Evolutionary conservation across 2,797 vertebrate genomes (phyloP), one percentile per base, ranked within the genome.

Genomic region (Aldrovandia affinis): DNA sequence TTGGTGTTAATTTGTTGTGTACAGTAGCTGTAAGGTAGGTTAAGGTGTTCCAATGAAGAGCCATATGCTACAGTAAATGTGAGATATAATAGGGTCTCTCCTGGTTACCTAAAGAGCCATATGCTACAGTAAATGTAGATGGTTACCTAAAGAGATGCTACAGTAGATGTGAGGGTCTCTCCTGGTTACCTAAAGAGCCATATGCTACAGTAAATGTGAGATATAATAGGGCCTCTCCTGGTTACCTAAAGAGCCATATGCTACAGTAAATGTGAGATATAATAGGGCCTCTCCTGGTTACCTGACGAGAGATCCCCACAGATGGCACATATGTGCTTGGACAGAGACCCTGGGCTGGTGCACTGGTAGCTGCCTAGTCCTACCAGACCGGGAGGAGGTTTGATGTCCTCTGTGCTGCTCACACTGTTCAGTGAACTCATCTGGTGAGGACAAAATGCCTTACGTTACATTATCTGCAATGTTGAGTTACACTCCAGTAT

Each of bases 301-400:
- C 98, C 98, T 96, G 98, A 99, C 83, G 98, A 98, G 47, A 98
- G 96, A 92, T 99, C 98, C 80, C 98, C 98, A 57, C 98, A 99
- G 91, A 99, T 99, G 91, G 97, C 97, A 88, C 98, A 99, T 91
- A 98, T 97, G 94, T 99, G 98, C 89, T 98, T 99, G 88, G 97
- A 96, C 94, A 99, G 94, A 70, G 97, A 96, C 42, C 96, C 96
- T 0, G 97, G 97, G 87, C 97, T 99, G 2, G 93, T 94, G 81
- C 96, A 97, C 68, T 96, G 96, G 92, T 97, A 99, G 92, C 86
- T 88, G 90, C 94, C 97, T 0, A 97, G 90, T 77, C 95, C 95
- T 0, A 95, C 94, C 57, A 99, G 94, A 86, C 97, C 97, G 0
- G 96, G 95, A 52, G 98, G 96, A 84, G 97, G 98, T 86, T 99